These are phyloP conservation scores for Coptodon rendalli DNA, from an alignment of 2,113 vertebrate species.

Conservation along the genomic window DNA sequence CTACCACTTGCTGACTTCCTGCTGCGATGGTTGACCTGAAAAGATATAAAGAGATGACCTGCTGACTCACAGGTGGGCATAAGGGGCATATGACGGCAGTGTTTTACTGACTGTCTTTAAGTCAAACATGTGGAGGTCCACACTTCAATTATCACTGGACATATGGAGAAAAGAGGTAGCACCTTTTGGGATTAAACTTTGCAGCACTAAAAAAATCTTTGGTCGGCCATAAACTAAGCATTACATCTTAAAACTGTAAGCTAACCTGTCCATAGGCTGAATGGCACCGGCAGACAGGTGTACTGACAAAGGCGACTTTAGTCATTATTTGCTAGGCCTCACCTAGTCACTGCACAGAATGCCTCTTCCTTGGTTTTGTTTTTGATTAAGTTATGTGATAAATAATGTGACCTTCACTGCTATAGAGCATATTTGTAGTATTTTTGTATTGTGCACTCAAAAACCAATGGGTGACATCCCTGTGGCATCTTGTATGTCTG, in stretches of 20 bases:
- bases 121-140: neutral
- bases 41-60: neutral
- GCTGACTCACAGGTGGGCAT: neutral
- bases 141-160: neutral
- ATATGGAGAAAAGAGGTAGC: neutral
- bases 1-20: neutral
- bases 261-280: neutral
- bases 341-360: neutral
- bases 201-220: neutral
- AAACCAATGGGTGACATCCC: neutral
- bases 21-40: neutral
- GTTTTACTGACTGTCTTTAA: neutral
- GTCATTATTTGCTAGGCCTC: neutral
- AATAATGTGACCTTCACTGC: neutral
- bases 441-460: neutral
- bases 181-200: neutral
- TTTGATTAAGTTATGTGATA: neutral
- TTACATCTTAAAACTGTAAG: rapidly evolving
- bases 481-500: neutral
- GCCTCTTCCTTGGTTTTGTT: neutral
- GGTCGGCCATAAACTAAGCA: neutral
- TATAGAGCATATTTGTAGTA: rapidly evolving
- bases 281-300: neutral
- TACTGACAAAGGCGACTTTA: neutral
- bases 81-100: neutral